Evolutionary conservation across 2,113 vertebrate species (phyloP).

Genomic region (Pseudorhombus dupliciocellatus): DNA sequence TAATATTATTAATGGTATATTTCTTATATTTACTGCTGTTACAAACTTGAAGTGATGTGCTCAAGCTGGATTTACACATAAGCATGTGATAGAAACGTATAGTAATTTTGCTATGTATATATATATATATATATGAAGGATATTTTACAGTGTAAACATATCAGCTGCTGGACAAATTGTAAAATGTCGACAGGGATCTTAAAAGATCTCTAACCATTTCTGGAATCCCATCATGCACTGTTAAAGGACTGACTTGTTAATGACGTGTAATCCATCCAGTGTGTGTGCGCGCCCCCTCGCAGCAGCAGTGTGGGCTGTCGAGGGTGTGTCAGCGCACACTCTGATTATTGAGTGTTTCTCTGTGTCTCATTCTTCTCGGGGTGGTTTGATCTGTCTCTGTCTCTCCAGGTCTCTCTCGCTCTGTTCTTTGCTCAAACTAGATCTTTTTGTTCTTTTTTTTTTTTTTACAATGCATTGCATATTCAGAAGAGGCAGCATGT

Average conservation of each 20-base stretch:
- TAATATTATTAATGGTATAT: background rate
- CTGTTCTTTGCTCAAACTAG: slow-evolving; percentile 78
- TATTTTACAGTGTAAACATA: background rate
- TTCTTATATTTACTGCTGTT: background rate
- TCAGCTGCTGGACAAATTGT: background rate
- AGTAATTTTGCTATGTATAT: no score
- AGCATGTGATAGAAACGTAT: background rate
- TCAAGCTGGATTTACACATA: background rate
- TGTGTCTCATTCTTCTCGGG: slow-evolving; percentile 17
- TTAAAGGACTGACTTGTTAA: background rate
- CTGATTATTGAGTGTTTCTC: slow-evolving; percentile 10
- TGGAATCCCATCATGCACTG: no score
- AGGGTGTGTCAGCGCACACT: no score
- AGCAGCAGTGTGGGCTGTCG: background rate
- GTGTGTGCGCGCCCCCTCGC: no score
- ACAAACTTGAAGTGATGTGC: background rate
- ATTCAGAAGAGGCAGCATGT: slow-evolving; percentile 77
- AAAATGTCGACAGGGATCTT: no score
- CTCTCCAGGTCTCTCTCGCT: slow-evolving; percentile 71
- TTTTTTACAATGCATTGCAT: slow-evolving; percentile 76
- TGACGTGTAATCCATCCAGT: no score
- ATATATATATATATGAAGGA: no score
- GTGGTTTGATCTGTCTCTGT: slow-evolving; percentile 61
- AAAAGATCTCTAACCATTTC: no score
- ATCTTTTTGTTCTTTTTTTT: slow-evolving; percentile 76